Conservation (phyloP, 2,113 vertebrate species). For the Toxotes jaculatrix region DNA sequence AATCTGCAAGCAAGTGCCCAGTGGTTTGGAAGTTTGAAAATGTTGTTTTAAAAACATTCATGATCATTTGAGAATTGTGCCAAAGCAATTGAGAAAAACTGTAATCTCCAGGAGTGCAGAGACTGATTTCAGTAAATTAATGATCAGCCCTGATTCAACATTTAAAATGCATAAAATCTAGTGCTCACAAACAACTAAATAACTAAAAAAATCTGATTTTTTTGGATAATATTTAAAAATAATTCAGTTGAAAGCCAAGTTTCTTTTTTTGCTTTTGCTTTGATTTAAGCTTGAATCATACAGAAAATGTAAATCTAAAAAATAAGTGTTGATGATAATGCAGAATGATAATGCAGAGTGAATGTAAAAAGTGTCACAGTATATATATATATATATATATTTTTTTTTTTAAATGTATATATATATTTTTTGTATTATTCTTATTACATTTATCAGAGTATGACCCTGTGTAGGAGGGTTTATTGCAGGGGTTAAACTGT, state of each 20-base stretch:
- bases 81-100: background rate
- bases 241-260: background rate
- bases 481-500: conserved; percentile 37
- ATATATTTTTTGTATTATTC: conserved; percentile 18
- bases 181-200: background rate
- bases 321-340: background rate
- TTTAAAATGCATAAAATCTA: background rate
- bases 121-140: background rate
- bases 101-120: background rate
- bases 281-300: background rate
- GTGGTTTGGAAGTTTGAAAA: background rate
- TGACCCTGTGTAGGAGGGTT: conserved; percentile 48
- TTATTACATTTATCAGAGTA: conserved; percentile 39
- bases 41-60: conserved; percentile 2
- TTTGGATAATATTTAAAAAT: background rate
- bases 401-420: no score
- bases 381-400: no score
- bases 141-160: background rate
- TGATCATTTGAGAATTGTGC: background rate
- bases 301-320: background rate
- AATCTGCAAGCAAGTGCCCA: background rate
- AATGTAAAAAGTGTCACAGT: background rate
- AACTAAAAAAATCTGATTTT: background rate
- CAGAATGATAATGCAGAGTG: background rate
- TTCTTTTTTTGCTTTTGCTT: background rate